Conservation (phyloP, 1,140 invertebrate genomes). For the Calosoma granatense region DNA sequence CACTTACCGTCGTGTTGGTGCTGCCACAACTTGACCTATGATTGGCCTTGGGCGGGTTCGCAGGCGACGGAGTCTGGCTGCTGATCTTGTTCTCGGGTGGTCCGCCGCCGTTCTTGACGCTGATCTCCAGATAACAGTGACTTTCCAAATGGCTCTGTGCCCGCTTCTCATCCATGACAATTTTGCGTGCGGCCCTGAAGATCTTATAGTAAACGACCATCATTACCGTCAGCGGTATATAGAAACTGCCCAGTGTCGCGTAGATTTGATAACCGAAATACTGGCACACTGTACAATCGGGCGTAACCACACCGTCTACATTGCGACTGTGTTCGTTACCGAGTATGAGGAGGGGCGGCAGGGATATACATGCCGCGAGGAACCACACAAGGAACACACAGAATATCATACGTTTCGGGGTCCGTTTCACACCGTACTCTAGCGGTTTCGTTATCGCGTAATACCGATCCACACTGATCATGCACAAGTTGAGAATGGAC, state of each 20-base stretch:
- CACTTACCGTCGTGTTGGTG: slow-evolving; percentile 52
- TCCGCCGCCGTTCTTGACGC: slow-evolving; percentile 56
- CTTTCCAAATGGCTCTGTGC: slow-evolving; percentile 73
- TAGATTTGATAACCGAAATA: slow-evolving; percentile 84
- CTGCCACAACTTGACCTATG: slow-evolving; percentile 44
- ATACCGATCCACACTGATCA: slow-evolving; percentile 82
- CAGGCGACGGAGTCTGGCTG: slow-evolving; percentile 35
- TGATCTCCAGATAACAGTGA: slow-evolving; percentile 61
- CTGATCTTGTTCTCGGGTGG: slow-evolving; percentile 49
- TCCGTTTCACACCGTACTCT: slow-evolving; percentile 79
- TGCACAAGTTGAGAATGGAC: slow-evolving; percentile 84
- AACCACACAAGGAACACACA: slow-evolving; percentile 85
- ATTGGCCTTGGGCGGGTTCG: slow-evolving; percentile 34
- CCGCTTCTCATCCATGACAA: slow-evolving; percentile 75
- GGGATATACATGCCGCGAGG: slow-evolving; percentile 76
- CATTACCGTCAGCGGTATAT: slow-evolving; percentile 82
- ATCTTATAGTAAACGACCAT: slow-evolving; percentile 87
- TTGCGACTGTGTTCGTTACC: slow-evolving; percentile 65
- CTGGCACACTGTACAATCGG: slow-evolving; percentile 72
- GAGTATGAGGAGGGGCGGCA: slow-evolving; percentile 77
- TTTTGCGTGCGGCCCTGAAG: slow-evolving; percentile 70
- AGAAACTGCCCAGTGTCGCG: slow-evolving; percentile 82
- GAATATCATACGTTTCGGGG: slow-evolving; percentile 69
- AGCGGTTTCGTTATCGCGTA: slow-evolving; percentile 86
- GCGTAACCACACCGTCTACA: slow-evolving; percentile 39